Evolutionary conservation across 2,888 invertebrate genomes (phyloP), one percentile per base, ranked within the genome.

Genomic region (Hypomecis atomaria): DNA sequence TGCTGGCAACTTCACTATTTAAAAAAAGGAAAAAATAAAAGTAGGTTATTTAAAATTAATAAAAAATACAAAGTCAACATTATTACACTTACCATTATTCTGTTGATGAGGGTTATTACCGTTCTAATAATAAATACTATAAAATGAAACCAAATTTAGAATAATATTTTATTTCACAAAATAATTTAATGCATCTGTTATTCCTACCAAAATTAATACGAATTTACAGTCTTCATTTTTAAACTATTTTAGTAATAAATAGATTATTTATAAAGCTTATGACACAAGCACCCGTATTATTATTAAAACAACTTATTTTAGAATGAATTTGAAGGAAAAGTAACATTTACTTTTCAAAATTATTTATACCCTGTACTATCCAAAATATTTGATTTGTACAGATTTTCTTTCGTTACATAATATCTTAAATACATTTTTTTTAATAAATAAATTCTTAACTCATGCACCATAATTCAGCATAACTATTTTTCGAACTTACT

Each of bases 391-490:
- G 53, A 49, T 65, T 69, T 71, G 55, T 60, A 63, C 58, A 72
- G 66, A 64, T 42, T 61, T 43, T 52, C 57, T 58, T 66, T 67
- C 45, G 54, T 55, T 59, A 66, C 53, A 49, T 55, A 47, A 54
- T 55, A 53, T 65, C 13, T 66, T 65, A 76, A 74, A 61, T 9
- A 38, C 0, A 6, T 10, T 40, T 48, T 55, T 59, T 64, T 69
- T 50, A 55, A 48, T 62, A 65, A 55, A 56, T 58, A 54, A 59
- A 48, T 49, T 36, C 63, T 56, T 50, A 57, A 71, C 68, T 66
- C 72, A 81, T 82, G 90, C 90, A 90, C 90, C 88, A 85, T 79
- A 71, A 70, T 90, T 90, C 88, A 91, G 88, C 92, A 78, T 74
- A 63, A 59, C 66, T 55, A 61, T 66, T 59, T 61, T 76, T 84